Evolutionary conservation across 1,140 invertebrate genomes (phyloP).

Genomic region (Phthorimaea operculella): DNA sequence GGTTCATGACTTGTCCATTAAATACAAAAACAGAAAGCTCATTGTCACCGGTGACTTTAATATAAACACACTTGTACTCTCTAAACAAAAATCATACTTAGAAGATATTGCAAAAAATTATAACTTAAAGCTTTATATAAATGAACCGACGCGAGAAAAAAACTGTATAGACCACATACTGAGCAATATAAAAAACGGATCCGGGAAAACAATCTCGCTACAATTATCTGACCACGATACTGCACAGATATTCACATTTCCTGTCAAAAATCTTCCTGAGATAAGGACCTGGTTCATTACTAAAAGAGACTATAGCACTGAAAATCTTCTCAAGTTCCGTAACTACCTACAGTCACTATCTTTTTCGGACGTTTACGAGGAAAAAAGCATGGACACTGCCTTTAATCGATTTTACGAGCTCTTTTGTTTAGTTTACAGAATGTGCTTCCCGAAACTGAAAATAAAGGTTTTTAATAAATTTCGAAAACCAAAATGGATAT

Average conservation of each 20-base stretch:
- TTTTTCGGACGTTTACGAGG: background rate
- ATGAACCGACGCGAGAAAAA: slow-evolving; percentile 12
- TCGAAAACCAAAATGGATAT: background rate
- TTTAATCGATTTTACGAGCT: background rate
- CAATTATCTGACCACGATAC: slow-evolving; percentile 17
- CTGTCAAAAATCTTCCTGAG: background rate
- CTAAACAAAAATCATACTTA: background rate
- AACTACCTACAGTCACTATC: background rate
- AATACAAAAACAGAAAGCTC: slow-evolving; percentile 8
- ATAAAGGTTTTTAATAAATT: background rate
- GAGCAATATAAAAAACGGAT: slow-evolving; percentile 12
- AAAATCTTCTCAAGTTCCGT: background rate
- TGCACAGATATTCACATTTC: slow-evolving; percentile 7
- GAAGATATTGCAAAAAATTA: slow-evolving; percentile 10
- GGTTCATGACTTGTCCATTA: slow-evolving; percentile 5
- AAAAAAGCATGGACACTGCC: background rate
- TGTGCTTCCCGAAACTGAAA: background rate
- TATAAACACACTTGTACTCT: slow-evolving; percentile 8
- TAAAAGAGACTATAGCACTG: slow-evolving; percentile 9
- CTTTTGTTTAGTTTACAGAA: background rate
- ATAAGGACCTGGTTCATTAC: background rate
- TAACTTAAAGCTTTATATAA: slow-evolving; percentile 16
- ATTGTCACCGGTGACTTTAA: slow-evolving; percentile 12
- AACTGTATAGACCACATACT: slow-evolving; percentile 19
- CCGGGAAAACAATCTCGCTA: slow-evolving; percentile 5